These are phyloP conservation scores for Sinella curviseta DNA, from an alignment of 1,140 invertebrate species.

Conservation along the genomic window DNA sequence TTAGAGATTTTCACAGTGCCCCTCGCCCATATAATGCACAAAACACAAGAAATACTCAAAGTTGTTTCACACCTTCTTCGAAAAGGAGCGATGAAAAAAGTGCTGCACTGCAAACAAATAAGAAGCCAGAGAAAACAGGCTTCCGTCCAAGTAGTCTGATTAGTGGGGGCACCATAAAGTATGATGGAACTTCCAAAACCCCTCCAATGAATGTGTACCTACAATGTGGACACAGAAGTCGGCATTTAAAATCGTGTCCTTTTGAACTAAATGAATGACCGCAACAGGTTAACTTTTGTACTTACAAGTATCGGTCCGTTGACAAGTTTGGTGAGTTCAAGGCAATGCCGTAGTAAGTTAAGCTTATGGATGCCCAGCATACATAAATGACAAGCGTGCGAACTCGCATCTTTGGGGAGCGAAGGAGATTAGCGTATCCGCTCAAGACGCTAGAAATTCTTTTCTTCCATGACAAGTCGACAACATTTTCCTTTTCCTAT, in stretches of 20 bases:
- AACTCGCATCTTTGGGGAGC: constrained; percentile 37
- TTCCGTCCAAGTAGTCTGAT: constrained; percentile 43
- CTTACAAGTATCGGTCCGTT: constrained; percentile 45
- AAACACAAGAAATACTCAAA: not conserved
- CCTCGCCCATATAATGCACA: too few species aligned
- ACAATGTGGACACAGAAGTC: too few species aligned
- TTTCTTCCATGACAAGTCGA: constrained; percentile 18
- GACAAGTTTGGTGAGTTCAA: constrained; percentile 49
- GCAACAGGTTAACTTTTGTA: not conserved
- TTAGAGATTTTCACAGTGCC: not conserved
- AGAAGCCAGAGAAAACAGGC: constrained; percentile 45
- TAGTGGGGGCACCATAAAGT: constrained; percentile 48
- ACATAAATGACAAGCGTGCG: constrained; percentile 43
- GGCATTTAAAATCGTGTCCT: constrained; percentile 5
- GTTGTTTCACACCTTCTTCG: constrained; percentile 13
- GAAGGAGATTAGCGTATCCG: constrained; percentile 40
- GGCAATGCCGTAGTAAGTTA: constrained; percentile 50
- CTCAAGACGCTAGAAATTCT: constrained; percentile 21
- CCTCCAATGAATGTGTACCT: constrained; percentile 48
- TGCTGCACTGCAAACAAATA: constrained; percentile 38
- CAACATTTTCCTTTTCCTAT: constrained; percentile 32
- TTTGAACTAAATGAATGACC: too few species aligned
- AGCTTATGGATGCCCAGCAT: constrained; percentile 46
- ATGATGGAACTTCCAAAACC: constrained; percentile 47
- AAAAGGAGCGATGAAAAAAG: constrained; percentile 41